Base-by-base conservation (phyloP, 2,113 vertebrate genomes). In the Lepisosteus oculatus region DNA sequence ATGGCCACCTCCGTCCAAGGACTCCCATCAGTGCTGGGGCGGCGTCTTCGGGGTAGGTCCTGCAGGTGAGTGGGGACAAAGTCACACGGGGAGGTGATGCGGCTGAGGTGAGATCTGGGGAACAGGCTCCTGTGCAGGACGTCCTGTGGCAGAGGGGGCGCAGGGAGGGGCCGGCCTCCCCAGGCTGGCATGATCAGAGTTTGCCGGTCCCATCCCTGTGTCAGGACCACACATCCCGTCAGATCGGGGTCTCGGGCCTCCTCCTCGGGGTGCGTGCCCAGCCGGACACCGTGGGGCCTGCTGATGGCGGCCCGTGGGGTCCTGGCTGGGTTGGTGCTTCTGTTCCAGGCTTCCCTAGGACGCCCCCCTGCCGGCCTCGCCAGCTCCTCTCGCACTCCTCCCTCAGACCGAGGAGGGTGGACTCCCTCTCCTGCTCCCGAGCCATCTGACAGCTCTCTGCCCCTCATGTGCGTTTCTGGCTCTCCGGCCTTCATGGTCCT, bases 1-100 rank as follows among this genome's bases (percentile, higher is more conserved):
- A 88, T 86, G 47, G 82, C 82, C 77, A 88, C 80, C 74, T 92
- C 87, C 0, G 87, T 88, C 85, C 86, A 87, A 13, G 83, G 81
- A 42, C 80, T 83, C 67, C 68, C n/a, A 61, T 65, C 71, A 29
- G 8, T 17, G n/a, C 70, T 68, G 65, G 57, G 55, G 51, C 68
- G 59, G 41, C 68, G 3, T 55, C 80, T 59, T 54, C 57, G 44
- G 45, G 79, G 80, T 43, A 87, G 73, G 67, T 83, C 76, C 56
- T 56, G 3, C 0, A 90, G 81, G 62, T 65, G 68, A 66, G 11
- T 72, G 6, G 81, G 55, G 59, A 81, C 66, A 55, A 85, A 86
- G 70, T 72, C 12, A 3, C 12, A 15, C 7, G 78, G 66, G 12
- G 74, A 74, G 41, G 55, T 6, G 6, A 89, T 74, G 75, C 88